Base-by-base conservation (phyloP, 2,888 invertebrate genomes). In the Idaea straminata region DNA sequence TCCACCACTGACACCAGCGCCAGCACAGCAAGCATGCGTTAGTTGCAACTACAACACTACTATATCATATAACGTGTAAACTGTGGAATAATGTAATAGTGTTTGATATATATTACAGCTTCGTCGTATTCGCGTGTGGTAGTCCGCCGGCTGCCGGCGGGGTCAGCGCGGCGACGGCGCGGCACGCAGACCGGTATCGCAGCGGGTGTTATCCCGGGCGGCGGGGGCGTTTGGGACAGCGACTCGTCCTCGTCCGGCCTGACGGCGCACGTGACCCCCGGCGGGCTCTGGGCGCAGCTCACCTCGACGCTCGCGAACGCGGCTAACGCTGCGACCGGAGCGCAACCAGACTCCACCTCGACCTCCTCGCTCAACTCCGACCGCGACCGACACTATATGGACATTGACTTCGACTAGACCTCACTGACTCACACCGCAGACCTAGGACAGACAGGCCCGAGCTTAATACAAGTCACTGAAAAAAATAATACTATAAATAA, bases 401-500 rank as follows among this genome's bases (percentile, higher is more conserved):
- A 93, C 83, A 87, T 93, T 63, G 93, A 93, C 80, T 92, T 82
- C 78, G 92, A 92, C 73, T 92, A 91, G 74, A 57, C 62, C 16
- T 59, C 65, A 63, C 57, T 47, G 15, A 16, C 13, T 58, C 36
- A 13, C 34, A 15, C 5, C 15, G 57, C 59, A 16, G 58, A 15
- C 58, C 16, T 6, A 0, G 15, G 7, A 59, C 15, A 57, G 13
- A 57, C 57, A 57, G 10, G 15, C 57, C 57, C 57, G 57, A 10
- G 15, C 3, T 57, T 57, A 57, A 15, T 15, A 57, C 15, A 16
- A 16, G 58, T 59, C 47, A 47, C 47, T 47, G 47, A 47, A 47
- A 47, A 4, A 47, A 47, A 47, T 25, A 25, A 25, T 25, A 25
- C 25, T 25, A 47, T 13, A 13, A 47, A 47, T 10, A 10, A 10